Percentiles rank a stretch among this genome's conserved stretches.
phyloP scores from a whole-genome alignment of 2,113 vertebrate genomes.

The Bos javanicus region DNA sequence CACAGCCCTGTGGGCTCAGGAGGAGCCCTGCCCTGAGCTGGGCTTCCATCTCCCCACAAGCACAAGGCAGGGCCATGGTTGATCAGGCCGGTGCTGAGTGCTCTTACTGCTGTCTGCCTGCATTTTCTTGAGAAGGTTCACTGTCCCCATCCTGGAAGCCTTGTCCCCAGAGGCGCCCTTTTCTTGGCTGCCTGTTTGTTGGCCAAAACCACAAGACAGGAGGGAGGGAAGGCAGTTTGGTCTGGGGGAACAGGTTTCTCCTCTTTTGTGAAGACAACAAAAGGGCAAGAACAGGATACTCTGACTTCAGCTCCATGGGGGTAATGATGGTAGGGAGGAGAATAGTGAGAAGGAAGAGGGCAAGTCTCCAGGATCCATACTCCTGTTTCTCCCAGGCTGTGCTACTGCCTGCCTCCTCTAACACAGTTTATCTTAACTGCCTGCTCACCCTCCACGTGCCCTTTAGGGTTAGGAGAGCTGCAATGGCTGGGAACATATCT shows the following conservation, averaged over 20 bases:
- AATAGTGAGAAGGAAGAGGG: not conserved
- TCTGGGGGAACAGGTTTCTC: not conserved
- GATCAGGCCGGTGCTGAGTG: not conserved
- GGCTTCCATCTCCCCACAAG: not conserved
- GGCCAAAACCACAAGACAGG: not conserved
- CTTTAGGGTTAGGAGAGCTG: not conserved
- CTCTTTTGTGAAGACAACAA: not conserved
- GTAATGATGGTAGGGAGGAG: not conserved
- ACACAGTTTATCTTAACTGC: fast-evolving
- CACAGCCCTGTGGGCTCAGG: not conserved
- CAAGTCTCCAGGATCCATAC: not conserved
- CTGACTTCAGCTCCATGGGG: not conserved
- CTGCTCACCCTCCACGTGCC: not conserved
- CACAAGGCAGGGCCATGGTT: not conserved
- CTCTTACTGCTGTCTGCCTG: not conserved
- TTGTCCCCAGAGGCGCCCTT: not conserved
- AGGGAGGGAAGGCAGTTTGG: not conserved
- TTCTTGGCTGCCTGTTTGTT: not conserved
- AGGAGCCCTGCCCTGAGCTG: not conserved
- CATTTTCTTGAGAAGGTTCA: not conserved
- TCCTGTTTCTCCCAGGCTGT: not conserved
- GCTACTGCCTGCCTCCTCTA: not conserved
- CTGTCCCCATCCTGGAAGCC: not conserved
- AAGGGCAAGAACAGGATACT: not conserved
- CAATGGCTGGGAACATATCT: not conserved